phyloP scores from a whole-genome alignment of 2,113 vertebrate genomes.

The Tonatia bakeri region DNA sequence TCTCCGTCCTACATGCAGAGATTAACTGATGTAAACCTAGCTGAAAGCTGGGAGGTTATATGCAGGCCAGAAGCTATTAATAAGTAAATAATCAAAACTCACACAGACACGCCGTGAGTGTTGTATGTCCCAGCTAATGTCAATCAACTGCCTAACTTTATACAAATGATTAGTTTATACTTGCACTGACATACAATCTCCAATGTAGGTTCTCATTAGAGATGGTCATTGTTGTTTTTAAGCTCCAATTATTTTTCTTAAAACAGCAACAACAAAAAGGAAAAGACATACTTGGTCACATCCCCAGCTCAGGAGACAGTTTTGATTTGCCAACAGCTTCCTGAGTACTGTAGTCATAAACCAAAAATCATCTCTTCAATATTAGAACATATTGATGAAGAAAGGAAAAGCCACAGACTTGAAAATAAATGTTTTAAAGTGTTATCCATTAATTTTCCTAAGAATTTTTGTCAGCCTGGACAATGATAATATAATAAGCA shows the following conservation, averaged over 20 bases:
- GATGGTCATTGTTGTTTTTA: not conserved
- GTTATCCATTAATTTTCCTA: not conserved
- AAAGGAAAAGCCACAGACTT: not conserved
- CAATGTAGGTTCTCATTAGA: not conserved
- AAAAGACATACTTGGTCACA: not conserved
- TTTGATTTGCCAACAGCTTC: not conserved
- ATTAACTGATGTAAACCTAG: not conserved
- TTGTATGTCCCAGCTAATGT: not conserved
- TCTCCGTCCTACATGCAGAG: not conserved
- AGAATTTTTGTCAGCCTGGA: not conserved
- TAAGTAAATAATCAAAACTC: not conserved
- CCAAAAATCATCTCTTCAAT: not conserved
- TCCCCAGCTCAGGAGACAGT: not conserved
- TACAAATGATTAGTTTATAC: not conserved
- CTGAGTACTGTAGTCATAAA: not conserved
- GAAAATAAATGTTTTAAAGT: not conserved
- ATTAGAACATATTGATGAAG: not conserved
- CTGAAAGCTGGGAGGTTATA: not conserved
- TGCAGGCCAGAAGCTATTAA: not conserved
- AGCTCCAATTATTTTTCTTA: slow-evolving; percentile 7
- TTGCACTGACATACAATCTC: not conserved
- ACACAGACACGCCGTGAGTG: not conserved
- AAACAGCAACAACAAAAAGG: not conserved
- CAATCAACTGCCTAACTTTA: not conserved
- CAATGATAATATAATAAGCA: not conserved